These are phyloP conservation scores for Virgularia gustaviana DNA, from an alignment of 92 coral and sea anemone species.

Conservation along the genomic window DNA sequence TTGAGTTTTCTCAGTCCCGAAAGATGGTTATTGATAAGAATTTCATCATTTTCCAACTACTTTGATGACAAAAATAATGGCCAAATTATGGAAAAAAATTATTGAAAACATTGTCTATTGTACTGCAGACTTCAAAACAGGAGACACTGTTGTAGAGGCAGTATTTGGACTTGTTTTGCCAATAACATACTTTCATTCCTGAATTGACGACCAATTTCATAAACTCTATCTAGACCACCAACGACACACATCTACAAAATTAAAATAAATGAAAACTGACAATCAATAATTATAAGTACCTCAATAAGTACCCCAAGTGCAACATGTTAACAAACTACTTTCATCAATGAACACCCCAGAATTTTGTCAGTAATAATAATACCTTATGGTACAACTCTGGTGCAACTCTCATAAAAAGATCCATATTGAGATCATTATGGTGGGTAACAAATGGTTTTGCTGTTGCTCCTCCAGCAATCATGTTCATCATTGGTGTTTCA, in stretches of 20 bases:
- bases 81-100: no score
- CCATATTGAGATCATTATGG: constrained; percentile 95
- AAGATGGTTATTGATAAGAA: constrained; percentile 17
- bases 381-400: constrained; percentile 98
- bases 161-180: no score
- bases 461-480: constrained; percentile 98
- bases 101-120: no score
- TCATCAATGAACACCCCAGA: not conserved
- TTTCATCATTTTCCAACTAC: constrained; percentile 40
- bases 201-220: constrained; percentile 97
- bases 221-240: constrained; percentile 98
- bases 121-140: no score
- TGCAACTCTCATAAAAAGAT: constrained; percentile 96
- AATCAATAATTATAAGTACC: not conserved
- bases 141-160: no score
- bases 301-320: not conserved
- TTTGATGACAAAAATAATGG: no score
- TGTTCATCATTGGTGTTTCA: constrained; percentile 96
- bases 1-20: constrained; percentile 33
- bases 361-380: not conserved
- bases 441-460: constrained; percentile 96
- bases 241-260: constrained; percentile 80
- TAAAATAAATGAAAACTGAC: not conserved
- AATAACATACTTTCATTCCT: constrained; percentile 77
- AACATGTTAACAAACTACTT: constrained; percentile 52